Conservation (phyloP, 2,797 vertebrate species). For the Paramormyrops hopkinsi region DNA sequence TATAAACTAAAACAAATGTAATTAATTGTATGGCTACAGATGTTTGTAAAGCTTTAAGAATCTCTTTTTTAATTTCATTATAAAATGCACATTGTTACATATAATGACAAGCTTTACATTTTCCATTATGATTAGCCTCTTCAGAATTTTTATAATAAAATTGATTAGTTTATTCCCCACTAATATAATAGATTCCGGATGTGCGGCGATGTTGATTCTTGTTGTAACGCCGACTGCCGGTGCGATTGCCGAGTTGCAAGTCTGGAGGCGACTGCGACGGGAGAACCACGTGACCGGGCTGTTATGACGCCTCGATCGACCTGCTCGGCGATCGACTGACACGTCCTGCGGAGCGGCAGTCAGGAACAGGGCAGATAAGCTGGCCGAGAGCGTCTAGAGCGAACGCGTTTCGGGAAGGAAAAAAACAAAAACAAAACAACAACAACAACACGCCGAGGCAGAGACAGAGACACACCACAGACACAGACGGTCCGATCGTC, state of each 20-base stretch:
- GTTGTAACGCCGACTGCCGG: neutral
- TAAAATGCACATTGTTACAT: neutral
- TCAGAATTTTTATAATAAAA: neutral
- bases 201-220: neutral
- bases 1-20: neutral
- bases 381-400: constrained; percentile 30
- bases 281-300: neutral
- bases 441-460: neutral
- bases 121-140: neutral
- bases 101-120: neutral
- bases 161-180: neutral
- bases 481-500: neutral
- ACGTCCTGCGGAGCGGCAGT: constrained; percentile 38
- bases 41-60: neutral
- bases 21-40: neutral
- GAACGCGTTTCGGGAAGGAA: constrained; percentile 31
- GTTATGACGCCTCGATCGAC: constrained; percentile 13
- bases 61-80: neutral
- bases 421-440: neutral
- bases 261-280: neutral
- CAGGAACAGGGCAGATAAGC: constrained; percentile 42
- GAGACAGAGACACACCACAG: neutral
- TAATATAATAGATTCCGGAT: neutral
- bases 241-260: neutral
- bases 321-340: constrained; percentile 43